These are phyloP conservation scores for Lycocerus yunnanus DNA, from an alignment of 2,888 invertebrate genomes.

Conservation along the genomic window DNA sequence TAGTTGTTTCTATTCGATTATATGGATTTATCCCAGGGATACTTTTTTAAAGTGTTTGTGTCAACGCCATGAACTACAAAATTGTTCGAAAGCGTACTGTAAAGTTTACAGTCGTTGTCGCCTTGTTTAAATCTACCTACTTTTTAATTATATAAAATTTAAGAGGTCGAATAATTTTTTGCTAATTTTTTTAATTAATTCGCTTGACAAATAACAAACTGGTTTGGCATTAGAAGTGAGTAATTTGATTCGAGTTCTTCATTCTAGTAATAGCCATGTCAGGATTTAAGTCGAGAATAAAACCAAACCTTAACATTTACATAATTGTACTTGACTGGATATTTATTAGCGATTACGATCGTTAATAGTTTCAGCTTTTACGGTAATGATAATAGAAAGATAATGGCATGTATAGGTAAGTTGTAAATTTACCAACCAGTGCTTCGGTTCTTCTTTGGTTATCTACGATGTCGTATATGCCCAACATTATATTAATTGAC, in stretches of 20 bases:
- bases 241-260: constrained; percentile 23
- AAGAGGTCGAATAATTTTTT: background rate
- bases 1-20: too few relatives aligned
- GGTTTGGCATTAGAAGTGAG: constrained; percentile 10
- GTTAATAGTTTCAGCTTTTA: constrained; percentile 37
- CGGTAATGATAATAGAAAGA: constrained; percentile 32
- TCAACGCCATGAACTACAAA: background rate
- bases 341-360: constrained; percentile 38
- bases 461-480: background rate
- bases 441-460: background rate
- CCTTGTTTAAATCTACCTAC: background rate
- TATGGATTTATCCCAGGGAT: background rate
- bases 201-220: background rate
- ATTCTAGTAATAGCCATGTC: constrained; percentile 31
- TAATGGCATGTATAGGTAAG: constrained; percentile 15
- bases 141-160: background rate
- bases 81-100: background rate
- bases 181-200: background rate
- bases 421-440: background rate
- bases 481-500: background rate
- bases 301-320: constrained; percentile 39
- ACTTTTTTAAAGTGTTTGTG: background rate
- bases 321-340: constrained; percentile 39
- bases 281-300: constrained; percentile 39
- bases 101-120: too few relatives aligned